These are phyloP conservation scores for Spilogale gracilis DNA, from an alignment of 2,113 vertebrate species.

Conservation along the genomic window DNA sequence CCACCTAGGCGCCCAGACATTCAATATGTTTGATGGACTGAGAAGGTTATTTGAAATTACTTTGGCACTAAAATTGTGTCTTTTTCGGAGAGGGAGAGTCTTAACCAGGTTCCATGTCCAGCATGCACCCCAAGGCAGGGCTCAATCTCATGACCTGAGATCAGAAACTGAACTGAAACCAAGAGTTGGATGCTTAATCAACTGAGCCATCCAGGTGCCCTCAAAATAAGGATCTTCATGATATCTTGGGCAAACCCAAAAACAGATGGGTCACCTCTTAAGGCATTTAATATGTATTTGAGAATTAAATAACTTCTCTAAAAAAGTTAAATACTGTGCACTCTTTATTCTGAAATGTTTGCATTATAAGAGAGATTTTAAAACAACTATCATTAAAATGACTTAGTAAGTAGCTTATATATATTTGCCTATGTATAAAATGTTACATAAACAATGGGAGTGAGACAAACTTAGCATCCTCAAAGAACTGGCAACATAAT, in stretches of 20 bases:
- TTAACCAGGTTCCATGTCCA: not conserved
- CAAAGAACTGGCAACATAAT: not conserved
- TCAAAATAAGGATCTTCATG: not conserved
- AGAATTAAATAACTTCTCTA: not conserved
- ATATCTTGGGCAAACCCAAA: not conserved
- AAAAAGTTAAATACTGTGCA: not conserved
- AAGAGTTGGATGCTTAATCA: not conserved
- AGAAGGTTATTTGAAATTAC: not conserved
- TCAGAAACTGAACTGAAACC: not conserved
- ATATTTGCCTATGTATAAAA: not conserved
- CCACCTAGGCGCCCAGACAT: no score
- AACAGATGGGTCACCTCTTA: not conserved
- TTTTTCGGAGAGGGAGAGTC: not conserved
- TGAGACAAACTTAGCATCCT: not conserved
- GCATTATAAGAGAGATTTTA: not conserved
- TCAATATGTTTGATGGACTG: not conserved
- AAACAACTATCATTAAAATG: not conserved
- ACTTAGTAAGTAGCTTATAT: not conserved
- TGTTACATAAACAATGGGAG: not conserved
- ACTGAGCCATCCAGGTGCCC: not conserved
- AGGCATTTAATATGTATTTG: not conserved
- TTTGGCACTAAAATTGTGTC: not conserved
- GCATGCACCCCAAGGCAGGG: not conserved
- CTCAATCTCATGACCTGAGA: not conserved
- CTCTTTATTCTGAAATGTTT: not conserved